Percentiles rank a stretch among this genome's conserved stretches.
These are phyloP conservation scores for Bibio marci DNA, from an alignment of 2,888 invertebrate species.

Conservation along the genomic window DNA sequence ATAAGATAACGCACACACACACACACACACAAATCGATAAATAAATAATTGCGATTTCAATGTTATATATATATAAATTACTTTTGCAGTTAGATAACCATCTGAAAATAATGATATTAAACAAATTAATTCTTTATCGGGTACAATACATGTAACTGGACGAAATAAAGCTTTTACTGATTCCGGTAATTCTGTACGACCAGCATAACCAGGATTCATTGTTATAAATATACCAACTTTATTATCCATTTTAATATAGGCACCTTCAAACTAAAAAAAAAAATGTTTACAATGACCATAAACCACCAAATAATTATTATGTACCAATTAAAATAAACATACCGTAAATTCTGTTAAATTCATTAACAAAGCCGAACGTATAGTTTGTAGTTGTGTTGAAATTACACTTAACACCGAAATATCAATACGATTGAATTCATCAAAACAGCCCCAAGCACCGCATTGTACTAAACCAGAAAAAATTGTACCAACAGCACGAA, in stretches of 20 bases:
- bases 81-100: constrained; percentile 79
- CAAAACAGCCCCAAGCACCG: constrained; percentile 93
- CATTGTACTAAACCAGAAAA: constrained; percentile 35
- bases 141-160: constrained; percentile 82
- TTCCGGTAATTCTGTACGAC: constrained; percentile 80
- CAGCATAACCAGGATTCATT: constrained; percentile 90
- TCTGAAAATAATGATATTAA: constrained; percentile 83
- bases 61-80: constrained; percentile 18
- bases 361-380: constrained; percentile 63
- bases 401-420: constrained; percentile 85
- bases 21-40: neutral
- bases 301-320: neutral
- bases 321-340: neutral
- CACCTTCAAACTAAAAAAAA: constrained; percentile 53
- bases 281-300: too few relatives aligned
- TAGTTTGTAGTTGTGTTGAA: constrained; percentile 79
- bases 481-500: constrained; percentile 61
- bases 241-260: constrained; percentile 62
- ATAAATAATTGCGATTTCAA: neutral
- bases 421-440: constrained; percentile 87
- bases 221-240: constrained; percentile 89
- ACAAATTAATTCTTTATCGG: constrained; percentile 83
- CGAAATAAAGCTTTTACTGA: constrained; percentile 82
- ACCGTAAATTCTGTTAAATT: constrained; percentile 60
- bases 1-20: constrained; percentile 13